These are phyloP conservation scores for Apogon hyalosoma DNA, from an alignment of 2,797 vertebrate species.

Conservation along the genomic window DNA sequence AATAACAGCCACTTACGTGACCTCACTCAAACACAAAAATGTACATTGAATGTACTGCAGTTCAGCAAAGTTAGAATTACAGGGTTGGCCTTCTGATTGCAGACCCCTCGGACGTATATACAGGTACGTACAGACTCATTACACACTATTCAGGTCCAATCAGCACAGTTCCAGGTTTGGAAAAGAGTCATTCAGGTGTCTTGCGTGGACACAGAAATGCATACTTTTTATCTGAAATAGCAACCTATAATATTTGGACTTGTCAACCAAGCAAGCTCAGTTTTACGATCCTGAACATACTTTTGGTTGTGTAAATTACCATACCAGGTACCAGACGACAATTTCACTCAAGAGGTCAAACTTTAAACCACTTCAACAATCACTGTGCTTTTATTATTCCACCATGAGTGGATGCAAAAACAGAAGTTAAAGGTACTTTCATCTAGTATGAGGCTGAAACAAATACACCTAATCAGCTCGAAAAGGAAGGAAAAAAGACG, in stretches of 20 bases:
- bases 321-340: background rate
- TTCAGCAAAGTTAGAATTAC: constrained; percentile 55
- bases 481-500: no score
- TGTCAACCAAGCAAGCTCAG: constrained; percentile 3
- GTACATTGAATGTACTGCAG: constrained; percentile 24
- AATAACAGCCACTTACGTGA: constrained; percentile 57
- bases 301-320: background rate
- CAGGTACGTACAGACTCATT: constrained; percentile 48
- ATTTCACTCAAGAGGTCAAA: background rate
- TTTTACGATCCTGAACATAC: background rate
- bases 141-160: constrained; percentile 58
- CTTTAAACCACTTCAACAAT: no score
- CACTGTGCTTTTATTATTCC: no score
- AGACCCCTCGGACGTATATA: constrained; percentile 37
- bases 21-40: constrained; percentile 41
- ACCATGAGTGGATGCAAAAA: no score
- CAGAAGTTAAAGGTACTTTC: no score
- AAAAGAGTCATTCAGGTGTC: constrained; percentile 38
- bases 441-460: no score
- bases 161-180: constrained; percentile 45
- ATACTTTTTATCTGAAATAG: constrained; percentile 14
- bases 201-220: constrained; percentile 30
- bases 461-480: no score
- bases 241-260: constrained; percentile 30
- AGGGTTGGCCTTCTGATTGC: constrained; percentile 70